A percentile compares a stretch with the other conserved stretches of the same genome.
These are phyloP conservation scores for Trachemys scripta DNA, from an alignment of 2,113 vertebrate species.

Conservation along the genomic window DNA sequence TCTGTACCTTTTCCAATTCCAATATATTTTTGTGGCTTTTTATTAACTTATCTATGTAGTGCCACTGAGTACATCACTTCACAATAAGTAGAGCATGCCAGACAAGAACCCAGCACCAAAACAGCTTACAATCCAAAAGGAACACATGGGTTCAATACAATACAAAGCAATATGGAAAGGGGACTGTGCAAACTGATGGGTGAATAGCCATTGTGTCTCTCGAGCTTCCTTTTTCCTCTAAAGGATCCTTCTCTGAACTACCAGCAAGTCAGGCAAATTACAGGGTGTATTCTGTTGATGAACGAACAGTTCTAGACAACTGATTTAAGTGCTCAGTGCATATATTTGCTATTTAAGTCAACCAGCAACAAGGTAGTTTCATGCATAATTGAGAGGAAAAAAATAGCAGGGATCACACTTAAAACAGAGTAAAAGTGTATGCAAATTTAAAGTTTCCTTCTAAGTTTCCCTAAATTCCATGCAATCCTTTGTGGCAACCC, in stretches of 20 bases:
- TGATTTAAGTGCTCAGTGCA: background rate
- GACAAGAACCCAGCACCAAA: background rate
- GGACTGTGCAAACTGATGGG: background rate
- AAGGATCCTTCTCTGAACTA: background rate
- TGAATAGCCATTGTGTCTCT: background rate
- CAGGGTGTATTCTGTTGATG: background rate
- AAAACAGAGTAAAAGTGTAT: background rate
- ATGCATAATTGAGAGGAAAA: background rate
- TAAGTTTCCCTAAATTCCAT: background rate
- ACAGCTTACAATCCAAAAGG: background rate
- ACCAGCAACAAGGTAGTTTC: background rate
- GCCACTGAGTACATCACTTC: background rate
- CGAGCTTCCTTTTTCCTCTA: background rate
- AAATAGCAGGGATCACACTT: background rate
- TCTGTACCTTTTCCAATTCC: no score
- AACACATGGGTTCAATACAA: background rate
- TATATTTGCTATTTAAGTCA: background rate
- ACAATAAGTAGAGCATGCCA: background rate
- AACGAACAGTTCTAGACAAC: background rate
- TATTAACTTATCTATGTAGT: background rate
- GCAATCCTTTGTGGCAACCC: background rate
- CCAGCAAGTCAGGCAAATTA: background rate
- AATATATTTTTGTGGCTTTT: background rate
- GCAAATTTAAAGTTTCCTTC: background rate
- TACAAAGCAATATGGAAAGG: background rate